Conservation (phyloP, 2,888 invertebrate genomes). For the Callosobruchus maculatus region DNA sequence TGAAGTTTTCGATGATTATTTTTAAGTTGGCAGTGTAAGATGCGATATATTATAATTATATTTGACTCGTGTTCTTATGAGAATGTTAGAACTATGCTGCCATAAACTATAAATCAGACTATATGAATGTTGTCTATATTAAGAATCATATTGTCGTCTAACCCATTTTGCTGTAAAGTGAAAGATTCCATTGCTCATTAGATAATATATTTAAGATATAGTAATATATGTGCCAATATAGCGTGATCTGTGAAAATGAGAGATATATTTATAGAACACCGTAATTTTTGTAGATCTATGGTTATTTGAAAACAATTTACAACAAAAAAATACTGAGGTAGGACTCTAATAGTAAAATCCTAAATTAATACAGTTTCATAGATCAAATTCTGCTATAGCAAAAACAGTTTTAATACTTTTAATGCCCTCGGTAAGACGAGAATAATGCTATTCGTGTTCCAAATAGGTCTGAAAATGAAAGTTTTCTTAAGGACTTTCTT, state of each 20-base stretch:
- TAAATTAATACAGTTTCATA: too few species aligned
- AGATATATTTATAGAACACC: neutral
- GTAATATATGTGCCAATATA: slow-evolving; percentile 30
- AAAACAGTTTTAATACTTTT: too few species aligned
- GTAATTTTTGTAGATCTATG: neutral
- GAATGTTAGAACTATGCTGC: neutral
- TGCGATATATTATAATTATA: too few species aligned
- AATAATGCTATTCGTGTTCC: too few species aligned
- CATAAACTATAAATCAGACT: neutral
- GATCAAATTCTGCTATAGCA: too few species aligned
- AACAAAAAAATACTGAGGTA: too few species aligned
- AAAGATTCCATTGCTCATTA: slow-evolving; percentile 20
- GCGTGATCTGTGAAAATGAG: neutral
- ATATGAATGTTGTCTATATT: slow-evolving; percentile 4
- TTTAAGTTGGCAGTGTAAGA: too few species aligned
- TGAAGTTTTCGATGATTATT: too few species aligned
- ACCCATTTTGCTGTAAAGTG: slow-evolving; percentile 18
- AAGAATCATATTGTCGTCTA: slow-evolving; percentile 3
- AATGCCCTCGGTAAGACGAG: too few species aligned
- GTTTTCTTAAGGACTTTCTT: too few species aligned
- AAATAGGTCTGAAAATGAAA: too few species aligned
- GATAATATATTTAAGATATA: slow-evolving; percentile 6
- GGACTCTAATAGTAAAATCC: too few species aligned
- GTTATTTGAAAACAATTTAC: neutral
- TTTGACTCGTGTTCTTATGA: neutral